Evolutionary conservation across 37 sponge, comb jelly and placozoan genomes (phyloP).

Genomic region (Aplysina aerophoba): DNA sequence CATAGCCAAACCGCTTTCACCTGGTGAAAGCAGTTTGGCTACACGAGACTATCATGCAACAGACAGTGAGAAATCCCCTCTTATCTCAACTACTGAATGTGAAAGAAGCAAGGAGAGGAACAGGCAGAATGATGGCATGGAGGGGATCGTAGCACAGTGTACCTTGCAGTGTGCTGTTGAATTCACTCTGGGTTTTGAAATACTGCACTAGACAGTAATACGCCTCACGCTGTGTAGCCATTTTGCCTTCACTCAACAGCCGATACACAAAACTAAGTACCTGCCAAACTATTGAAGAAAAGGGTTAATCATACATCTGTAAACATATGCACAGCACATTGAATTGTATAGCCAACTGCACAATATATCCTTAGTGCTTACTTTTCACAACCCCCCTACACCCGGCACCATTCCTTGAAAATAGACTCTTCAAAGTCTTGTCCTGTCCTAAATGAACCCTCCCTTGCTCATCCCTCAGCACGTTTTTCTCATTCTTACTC

Average conservation of each 20-base stretch:
- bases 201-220: conserved; percentile 90
- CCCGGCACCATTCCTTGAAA: conserved; percentile 58
- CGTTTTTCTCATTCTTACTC: conserved; percentile 53
- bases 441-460: conserved; percentile 55
- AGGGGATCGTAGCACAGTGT: not conserved
- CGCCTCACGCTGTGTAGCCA: conserved; percentile 91
- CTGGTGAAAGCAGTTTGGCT: no score
- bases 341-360: no score
- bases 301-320: not conserved
- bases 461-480: conserved; percentile 63
- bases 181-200: conserved; percentile 88
- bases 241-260: conserved; percentile 74
- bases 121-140: not conserved
- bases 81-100: no score
- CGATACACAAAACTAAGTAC: conserved; percentile 65
- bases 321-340: conserved; percentile 23
- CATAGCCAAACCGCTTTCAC: no score
- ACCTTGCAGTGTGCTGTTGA: conserved; percentile 87
- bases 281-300: conserved; percentile 71
- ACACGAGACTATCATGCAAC: no score
- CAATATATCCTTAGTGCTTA: conserved; percentile 27
- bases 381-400: conserved; percentile 65
- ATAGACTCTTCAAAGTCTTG: conserved; percentile 66
- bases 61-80: no score
- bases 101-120: no score